Percentiles rank a stretch among this genome's conserved stretches.
These are phyloP conservation scores for Phenganax marumi DNA, from an alignment of 92 coral and sea anemone species.

Conservation along the genomic window DNA sequence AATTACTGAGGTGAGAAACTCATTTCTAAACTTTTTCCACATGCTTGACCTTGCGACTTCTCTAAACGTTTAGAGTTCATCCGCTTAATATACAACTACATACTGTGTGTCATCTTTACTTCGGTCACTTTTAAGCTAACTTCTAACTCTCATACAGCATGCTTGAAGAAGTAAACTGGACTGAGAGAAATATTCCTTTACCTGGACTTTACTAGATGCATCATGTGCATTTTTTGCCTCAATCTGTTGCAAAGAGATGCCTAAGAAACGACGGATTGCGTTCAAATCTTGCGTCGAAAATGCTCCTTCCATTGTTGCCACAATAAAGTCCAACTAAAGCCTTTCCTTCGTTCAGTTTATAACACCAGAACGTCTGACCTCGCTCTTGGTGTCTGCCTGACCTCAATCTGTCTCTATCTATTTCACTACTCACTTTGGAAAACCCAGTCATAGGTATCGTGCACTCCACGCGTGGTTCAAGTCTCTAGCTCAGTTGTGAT, in stretches of 20 bases:
- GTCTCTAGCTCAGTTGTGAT: not conserved
- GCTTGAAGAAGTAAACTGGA: no score
- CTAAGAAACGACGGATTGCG: constrained; percentile 38
- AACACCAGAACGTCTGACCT: no score
- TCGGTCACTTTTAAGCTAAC: no score
- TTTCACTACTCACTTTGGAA: not conserved
- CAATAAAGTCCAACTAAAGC: not conserved
- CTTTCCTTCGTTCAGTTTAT: no score
- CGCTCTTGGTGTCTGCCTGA: not conserved
- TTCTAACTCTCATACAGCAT: no score
- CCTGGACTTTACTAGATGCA: not conserved
- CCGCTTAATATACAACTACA: not conserved
- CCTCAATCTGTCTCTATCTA: not conserved
- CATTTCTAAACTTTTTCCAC: not conserved
- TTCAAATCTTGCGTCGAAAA: constrained; percentile 35
- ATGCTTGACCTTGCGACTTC: constrained; percentile 20
- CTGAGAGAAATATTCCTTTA: not conserved
- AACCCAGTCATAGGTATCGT: not conserved
- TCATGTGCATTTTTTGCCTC: constrained; percentile 22
- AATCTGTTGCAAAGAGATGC: constrained; percentile 39
- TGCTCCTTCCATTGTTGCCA: constrained; percentile 1
- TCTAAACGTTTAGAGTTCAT: constrained; percentile 14
- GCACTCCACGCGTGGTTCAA: not conserved
- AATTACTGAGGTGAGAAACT: no score
- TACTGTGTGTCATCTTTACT: not conserved